Percentiles rank a stretch among this genome's conserved stretches.
phyloP scores from a whole-genome alignment of 2,113 vertebrate species.

The Leucopsar rothschildi region DNA sequence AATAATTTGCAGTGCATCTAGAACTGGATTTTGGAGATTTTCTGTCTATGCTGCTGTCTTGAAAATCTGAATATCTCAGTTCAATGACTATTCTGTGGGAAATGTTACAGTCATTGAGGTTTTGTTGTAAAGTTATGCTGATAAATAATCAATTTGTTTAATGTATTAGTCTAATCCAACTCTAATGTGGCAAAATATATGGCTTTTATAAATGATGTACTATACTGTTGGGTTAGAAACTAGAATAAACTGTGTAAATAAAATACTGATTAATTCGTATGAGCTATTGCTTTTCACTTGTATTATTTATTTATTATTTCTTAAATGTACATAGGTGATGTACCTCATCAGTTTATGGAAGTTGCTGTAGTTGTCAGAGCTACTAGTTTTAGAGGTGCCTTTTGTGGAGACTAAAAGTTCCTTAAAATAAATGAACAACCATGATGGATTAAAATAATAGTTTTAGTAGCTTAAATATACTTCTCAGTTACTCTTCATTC shows the following conservation, averaged over 20 bases:
- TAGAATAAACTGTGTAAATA: background rate
- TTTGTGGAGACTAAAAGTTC: background rate
- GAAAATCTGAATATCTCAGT: background rate
- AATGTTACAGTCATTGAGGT: background rate
- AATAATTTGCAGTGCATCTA: background rate
- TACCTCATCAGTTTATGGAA: background rate
- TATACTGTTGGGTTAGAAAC: background rate
- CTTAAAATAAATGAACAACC: background rate
- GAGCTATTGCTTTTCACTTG: background rate
- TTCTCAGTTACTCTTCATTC: background rate
- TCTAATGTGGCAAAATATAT: background rate
- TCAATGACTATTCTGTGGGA: background rate
- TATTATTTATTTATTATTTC: background rate
- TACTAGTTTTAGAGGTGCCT: background rate
- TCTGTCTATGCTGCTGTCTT: background rate
- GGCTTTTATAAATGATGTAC: background rate
- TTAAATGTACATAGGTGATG: background rate
- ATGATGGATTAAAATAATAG: background rate
- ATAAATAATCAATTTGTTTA: background rate
- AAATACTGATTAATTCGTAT: background rate
- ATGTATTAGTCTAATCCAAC: background rate
- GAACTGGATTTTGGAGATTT: background rate
- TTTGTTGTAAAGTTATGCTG: background rate
- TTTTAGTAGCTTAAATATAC: background rate
- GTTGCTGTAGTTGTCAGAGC: background rate